Conservation (phyloP, 2,797 vertebrate genomes). For the Micromesistius poutassou region DNA sequence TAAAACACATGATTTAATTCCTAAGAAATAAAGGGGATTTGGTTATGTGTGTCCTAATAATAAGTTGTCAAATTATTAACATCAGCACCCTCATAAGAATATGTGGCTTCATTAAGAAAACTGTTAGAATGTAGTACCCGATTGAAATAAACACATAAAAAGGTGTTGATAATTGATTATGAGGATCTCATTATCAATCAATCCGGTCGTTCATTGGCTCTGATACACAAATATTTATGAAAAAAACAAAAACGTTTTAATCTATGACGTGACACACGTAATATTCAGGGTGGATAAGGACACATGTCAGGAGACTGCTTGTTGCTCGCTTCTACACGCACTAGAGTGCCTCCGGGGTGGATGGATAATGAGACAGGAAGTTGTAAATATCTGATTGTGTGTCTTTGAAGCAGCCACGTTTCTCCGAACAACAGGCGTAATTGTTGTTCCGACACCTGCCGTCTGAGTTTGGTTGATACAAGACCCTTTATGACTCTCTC, state of each 20-base stretch:
- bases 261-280: no score
- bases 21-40: neutral
- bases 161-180: no score
- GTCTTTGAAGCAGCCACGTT: neutral
- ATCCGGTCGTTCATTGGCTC: neutral
- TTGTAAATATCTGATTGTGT: neutral
- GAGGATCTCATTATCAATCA: no score
- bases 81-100: neutral
- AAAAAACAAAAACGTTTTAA: neutral
- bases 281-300: neutral
- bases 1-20: neutral
- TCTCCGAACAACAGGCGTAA: neutral
- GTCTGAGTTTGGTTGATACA: neutral
- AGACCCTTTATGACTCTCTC: neutral
- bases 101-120: neutral
- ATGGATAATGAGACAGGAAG: neutral
- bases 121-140: no score
- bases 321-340: neutral
- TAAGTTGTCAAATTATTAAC: neutral
- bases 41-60: neutral
- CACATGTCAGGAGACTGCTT: neutral
- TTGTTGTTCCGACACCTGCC: neutral
- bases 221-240: neutral
- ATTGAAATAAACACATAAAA: no score
- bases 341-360: neutral